Evolutionary conservation across 1,140 invertebrate species (phyloP), one percentile per base, ranked within the genome.

Genomic region (Drosophila erecta): DNA sequence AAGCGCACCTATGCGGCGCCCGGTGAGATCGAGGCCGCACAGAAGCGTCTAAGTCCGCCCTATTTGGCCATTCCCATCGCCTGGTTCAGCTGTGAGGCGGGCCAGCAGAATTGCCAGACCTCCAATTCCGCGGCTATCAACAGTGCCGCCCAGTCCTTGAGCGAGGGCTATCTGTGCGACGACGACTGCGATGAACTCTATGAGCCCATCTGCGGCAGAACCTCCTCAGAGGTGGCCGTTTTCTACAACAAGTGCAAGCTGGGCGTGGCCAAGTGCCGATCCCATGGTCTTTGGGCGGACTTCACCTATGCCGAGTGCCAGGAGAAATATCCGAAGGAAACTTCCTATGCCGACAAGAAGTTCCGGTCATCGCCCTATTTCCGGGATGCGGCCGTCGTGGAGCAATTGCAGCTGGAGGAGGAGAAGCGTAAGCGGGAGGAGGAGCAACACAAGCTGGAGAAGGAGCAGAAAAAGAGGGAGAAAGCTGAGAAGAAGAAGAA

Each of bases 221-320:
- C 90, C 0, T 24, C 79, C 49, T 72, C 50, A 15, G 90, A 91
- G 51, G 76, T 91, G 22, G 90, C 90, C 14, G 90, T 91, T 2
- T 91, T 91, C 57, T 91, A 91, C 43, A 91, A 89, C 67, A 79
- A 77, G 43, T 91, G 90, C 69, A 91, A 91, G 53, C 50, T 91
- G 27, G 73, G 67, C 46, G 90, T 91, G 57, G 90, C 90, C 64
- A 91, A 91, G 66, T 91, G 90, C 27, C 90, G 90, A 43, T 90
- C 83, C 1, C 90, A 91, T 24, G 90, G 90, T 3, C 65, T 81
- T 11, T 91, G 90, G 90, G 53, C 71, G 2, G 90, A 90, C 7
- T 50, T 79, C 12, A 14, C 76, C 14, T 91, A 81, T 44, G 67
- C 71, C 22, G 77, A 91, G 51, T 91, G 90, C 69, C 64, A 85